phyloP scores from a whole-genome alignment of 2,113 vertebrate species.

The Strix uralensis region DNA sequence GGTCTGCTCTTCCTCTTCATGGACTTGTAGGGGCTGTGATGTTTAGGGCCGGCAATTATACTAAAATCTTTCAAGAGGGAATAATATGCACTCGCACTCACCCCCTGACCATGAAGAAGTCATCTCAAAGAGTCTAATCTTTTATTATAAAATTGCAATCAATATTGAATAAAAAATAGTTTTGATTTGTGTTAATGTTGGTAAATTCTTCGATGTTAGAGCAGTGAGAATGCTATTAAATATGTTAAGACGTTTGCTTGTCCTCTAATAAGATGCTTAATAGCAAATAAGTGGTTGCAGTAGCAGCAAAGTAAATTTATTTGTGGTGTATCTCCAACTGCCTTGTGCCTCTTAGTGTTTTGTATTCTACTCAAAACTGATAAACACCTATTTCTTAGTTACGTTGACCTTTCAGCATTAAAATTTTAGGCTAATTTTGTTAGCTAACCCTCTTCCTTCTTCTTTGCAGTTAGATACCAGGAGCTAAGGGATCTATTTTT shows the following conservation, averaged over 20 bases:
- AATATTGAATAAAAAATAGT: background rate
- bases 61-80: background rate
- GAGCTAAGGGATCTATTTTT: background rate
- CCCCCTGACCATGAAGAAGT: background rate
- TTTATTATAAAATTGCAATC: background rate
- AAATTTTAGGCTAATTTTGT: background rate
- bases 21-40: background rate
- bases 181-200: background rate
- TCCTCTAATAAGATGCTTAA: background rate
- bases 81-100: fast-evolving
- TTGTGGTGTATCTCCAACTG: background rate
- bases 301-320: background rate
- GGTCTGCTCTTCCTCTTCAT: background rate
- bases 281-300: background rate
- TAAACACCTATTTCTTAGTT: background rate
- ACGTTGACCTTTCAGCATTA: background rate
- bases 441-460: background rate
- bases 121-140: background rate
- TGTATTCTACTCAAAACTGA: no score
- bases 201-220: background rate
- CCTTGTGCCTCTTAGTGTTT: no score
- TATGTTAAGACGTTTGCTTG: background rate
- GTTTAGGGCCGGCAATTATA: background rate
- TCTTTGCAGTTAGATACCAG: background rate
- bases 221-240: background rate